Conservation (phyloP, 2,888 invertebrate species). For the Hyppa rectilinea region DNA sequence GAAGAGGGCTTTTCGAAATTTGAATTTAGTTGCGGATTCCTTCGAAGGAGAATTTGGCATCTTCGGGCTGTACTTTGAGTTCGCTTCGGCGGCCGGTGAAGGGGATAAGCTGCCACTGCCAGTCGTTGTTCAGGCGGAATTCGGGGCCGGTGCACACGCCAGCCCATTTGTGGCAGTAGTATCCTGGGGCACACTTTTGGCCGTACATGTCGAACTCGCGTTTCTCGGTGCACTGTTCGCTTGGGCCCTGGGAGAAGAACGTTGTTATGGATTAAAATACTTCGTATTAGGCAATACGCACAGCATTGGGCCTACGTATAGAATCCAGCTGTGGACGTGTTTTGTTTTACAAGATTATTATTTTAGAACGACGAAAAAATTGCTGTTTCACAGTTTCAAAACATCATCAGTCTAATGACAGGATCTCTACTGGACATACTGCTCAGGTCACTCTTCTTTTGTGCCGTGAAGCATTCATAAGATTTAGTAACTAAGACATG, state of each 20-base stretch:
- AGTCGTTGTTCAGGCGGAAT: slow-evolving; percentile 73
- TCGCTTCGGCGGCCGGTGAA: slow-evolving; percentile 69
- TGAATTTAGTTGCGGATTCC: slow-evolving; percentile 39
- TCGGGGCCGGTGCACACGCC: slow-evolving; percentile 80
- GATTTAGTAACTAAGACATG: not conserved
- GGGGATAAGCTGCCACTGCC: slow-evolving; percentile 72
- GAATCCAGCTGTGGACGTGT: not conserved
- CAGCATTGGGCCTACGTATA: not conserved
- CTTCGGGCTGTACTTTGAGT: slow-evolving; percentile 47
- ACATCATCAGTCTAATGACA: not conserved
- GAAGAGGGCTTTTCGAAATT: not conserved
- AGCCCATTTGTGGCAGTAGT: slow-evolving; percentile 78
- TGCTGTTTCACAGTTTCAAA: not conserved
- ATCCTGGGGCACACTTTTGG: slow-evolving; percentile 82
- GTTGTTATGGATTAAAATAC: not conserved
- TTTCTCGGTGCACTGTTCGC: slow-evolving; percentile 84
- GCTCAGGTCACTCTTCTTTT: not conserved
- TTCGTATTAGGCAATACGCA: not conserved
- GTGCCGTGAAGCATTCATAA: not conserved
- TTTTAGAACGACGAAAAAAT: not conserved
- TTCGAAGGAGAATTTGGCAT: slow-evolving; percentile 56
- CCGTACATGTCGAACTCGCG: slow-evolving; percentile 79
- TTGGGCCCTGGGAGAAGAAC: slow-evolving; percentile 75
- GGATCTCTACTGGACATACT: not conserved
- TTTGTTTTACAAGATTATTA: not conserved